Evolutionary conservation across 2,888 invertebrate genomes (phyloP).

Genomic region (Brachylomia viminalis): DNA sequence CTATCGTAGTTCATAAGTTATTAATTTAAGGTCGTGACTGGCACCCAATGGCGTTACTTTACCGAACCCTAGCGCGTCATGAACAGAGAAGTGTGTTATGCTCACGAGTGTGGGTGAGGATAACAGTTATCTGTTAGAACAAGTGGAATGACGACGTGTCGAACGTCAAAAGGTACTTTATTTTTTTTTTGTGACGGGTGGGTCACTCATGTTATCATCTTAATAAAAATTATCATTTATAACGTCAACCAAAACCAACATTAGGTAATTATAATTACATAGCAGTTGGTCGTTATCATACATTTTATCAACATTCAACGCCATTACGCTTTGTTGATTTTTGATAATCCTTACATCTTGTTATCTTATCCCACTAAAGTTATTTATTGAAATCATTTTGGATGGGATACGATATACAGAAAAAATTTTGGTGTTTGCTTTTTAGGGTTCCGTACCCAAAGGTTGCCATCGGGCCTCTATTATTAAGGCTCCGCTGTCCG

Average conservation of each 20-base stretch:
- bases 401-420: not conserved
- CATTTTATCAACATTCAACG: not conserved
- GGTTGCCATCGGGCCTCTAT: no score
- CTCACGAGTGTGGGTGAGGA: not conserved
- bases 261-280: conserved; percentile 13
- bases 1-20: no score
- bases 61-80: not conserved
- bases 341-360: not conserved
- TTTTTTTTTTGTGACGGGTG: not conserved
- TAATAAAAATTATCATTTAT: not conserved
- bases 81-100: not conserved
- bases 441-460: not conserved
- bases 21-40: no score
- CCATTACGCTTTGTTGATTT: not conserved
- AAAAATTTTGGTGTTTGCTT: not conserved
- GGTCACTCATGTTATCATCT: not conserved
- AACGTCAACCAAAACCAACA: not conserved
- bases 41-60: not conserved
- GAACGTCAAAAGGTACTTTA: not conserved
- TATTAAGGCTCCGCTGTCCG: no score
- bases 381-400: not conserved
- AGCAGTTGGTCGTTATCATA: not conserved
- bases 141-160: not conserved
- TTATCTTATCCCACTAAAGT: not conserved
- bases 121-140: not conserved